Base-by-base conservation (phyloP, 2,888 invertebrate genomes). In the Ariolimax columbianus region DNA sequence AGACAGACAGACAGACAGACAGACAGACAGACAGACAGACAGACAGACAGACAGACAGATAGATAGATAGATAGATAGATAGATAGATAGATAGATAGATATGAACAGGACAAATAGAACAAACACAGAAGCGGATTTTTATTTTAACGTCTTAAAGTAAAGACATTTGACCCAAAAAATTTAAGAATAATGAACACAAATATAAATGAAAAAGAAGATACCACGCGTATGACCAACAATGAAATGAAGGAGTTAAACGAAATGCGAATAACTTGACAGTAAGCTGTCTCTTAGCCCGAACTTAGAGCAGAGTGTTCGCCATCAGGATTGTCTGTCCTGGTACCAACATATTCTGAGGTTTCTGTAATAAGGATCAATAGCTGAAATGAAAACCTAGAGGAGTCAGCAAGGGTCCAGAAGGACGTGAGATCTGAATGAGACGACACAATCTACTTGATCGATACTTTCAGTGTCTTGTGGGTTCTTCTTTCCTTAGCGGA, bases 21-120 rank as follows among this genome's bases (percentile, higher is more conserved):
- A 19, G 70, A 70, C 23, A 70, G 70, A 70, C 38, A 70, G 80
- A 80, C 30, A 80, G 80, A 80, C 38, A 80, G 19, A 80, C 38
- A 36, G 63, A 40, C n/a, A 66, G 80, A 19, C 40, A 80, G 66
- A 80, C 38, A 66, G 66, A 63, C 38, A 23, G 63, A 80, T 68
- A 66, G 80, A 66, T 51, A 51, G 51, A 77, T 77, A 77, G 33
- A 70, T 70, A 70, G 11, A 70, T 70, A 70, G 11, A 70, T 9
- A 77, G 51, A 77, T n/a, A n/a, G n/a, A n/a, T n/a, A n/a, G n/a
- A n/a, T n/a, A n/a, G n/a, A n/a, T n/a, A n/a, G n/a, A n/a, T n/a
- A n/a, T n/a, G n/a, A n/a, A n/a, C n/a, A n/a, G n/a, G n/a, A n/a
- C n/a, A n/a, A n/a, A n/a, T n/a, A n/a, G n/a, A n/a, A n/a, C n/a